Evolutionary conservation across 2,888 invertebrate species (phyloP), one percentile per base, ranked within the genome.

Genomic region (Heliconius aoede): DNA sequence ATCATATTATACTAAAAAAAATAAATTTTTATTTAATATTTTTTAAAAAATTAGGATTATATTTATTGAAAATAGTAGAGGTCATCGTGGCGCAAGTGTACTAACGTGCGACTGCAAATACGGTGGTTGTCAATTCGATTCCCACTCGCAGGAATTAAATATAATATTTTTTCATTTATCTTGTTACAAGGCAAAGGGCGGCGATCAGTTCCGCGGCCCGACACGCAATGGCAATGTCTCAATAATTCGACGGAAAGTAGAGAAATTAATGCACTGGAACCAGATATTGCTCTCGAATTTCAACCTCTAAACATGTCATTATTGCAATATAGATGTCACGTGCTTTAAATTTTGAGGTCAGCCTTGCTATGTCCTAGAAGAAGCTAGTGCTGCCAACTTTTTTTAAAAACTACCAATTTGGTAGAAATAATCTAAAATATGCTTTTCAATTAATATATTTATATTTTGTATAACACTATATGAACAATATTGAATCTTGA

Each of bases 291-390:
- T 55, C n/a, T n/a, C 55, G 55, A 21, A n/a, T 55, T 55, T 55
- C 55, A 55, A 55, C n/a, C 55, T 55, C n/a, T 62, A 62, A 28
- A 28, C 30, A 62, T 62, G 30, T 21, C 30, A 26, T 28, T 46
- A 18, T 26, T 67, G 21, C 67, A 18, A 67, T 46, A 46, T 9
- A 67, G 1, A 40, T 67, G 26, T 67, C 67, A 67, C 67, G 67
- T 28, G 67, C 67, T 28, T 26, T 60, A 15, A 55, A 28, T 26
- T n/a, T 36, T 67, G 40, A 67, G 46, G 46, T 67, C 46, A 46
- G 18, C 67, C 4, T n/a, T 30, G 21, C 11, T 1, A 11, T 68
- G 21, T 4, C 21, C 28, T n/a, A 28, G 46, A 30, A 13, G n/a
- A 28, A 5, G 8, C 0, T 13, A 51, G 51, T n/a, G 68, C 21